Evolutionary conservation across 2,888 invertebrate species (phyloP), one percentile per base, ranked within the genome.

Genomic region (Cerceris rybyensis): DNA sequence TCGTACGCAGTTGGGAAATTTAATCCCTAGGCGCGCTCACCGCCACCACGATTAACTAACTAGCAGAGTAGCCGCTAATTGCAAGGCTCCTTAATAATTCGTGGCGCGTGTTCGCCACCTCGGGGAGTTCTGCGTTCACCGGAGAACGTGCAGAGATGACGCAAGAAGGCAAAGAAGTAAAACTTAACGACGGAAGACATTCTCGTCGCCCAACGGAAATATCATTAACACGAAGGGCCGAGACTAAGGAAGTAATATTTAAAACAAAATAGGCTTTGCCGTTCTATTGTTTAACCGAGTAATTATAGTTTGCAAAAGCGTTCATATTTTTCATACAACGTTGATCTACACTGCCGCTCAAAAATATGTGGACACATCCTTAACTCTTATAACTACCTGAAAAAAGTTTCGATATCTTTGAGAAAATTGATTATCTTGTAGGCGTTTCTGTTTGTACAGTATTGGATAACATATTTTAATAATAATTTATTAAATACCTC

Each of bases 61-160:
- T 75, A 70, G 71, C 76, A 59, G 70, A 81, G 84, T 79, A 65
- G 76, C 86, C 76, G 82, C 86, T 87, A 85, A 87, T 87, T 87
- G 84, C 85, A 70, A 80, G 83, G 74, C 73, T 80, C 82, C 80
- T 87, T 86, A 87, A 88, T 88, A 88, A 88, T 88, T 87, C 85
- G 85, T 74, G 83, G 77, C 83, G 84, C 84, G 86, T 84, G 84
- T 79, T 78, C 72, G 70, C 64, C 82, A 63, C 78, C 81, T 80
- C 72, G 64, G 81, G 81, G 76, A 82, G 76, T 73, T 82, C 77
- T 70, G 63, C 66, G 80, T 75, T 71, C 80, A 70, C 80, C 52
- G 66, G 55, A 28, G 60, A 43, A 70, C 64, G 61, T 65, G 79
- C 64, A 13, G 63, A 43, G 57, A 68, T 64, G 59, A 54, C 54